phyloP scores from a whole-genome alignment of 1,140 invertebrate species.

The Sycobia sp. region DNA sequence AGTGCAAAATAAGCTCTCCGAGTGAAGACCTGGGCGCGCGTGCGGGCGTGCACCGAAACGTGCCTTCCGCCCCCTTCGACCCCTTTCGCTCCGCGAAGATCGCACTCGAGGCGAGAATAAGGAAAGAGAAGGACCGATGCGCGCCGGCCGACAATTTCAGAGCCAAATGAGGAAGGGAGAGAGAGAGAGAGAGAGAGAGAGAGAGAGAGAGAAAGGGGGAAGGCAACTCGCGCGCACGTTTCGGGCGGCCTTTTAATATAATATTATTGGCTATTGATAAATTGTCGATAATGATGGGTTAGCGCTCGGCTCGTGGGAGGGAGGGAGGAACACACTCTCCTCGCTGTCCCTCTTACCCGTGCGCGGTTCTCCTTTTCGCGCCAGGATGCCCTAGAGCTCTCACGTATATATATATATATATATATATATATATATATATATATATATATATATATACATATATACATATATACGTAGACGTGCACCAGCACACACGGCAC shows the following conservation, averaged over 20 bases:
- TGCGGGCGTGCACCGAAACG: neutral
- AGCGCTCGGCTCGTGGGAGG: slow-evolving; percentile 37
- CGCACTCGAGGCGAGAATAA: slow-evolving; percentile 37
- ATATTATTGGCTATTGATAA: slow-evolving; percentile 65
- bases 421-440: too few relatives aligned
- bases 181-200: neutral
- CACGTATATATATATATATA: too few relatives aligned
- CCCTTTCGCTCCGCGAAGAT: slow-evolving; percentile 36
- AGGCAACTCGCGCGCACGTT: neutral
- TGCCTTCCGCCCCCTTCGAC: too few relatives aligned
- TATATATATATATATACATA: neutral
- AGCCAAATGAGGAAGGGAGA: too few relatives aligned
- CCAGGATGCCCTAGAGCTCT: slow-evolving; percentile 19
- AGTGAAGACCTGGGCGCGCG: too few relatives aligned
- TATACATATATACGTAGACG: neutral
- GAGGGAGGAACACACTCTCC: slow-evolving; percentile 36
- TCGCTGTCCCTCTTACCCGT: slow-evolving; percentile 1
- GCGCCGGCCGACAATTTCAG: too few relatives aligned
- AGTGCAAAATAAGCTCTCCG: too few relatives aligned
- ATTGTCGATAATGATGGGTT: slow-evolving; percentile 64
- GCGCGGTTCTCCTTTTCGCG: slow-evolving; percentile 14
- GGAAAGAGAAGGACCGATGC: slow-evolving; percentile 5
- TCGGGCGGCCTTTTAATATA: slow-evolving; percentile 59
- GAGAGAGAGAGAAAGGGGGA: slow-evolving; percentile 2
- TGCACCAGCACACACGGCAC: too few relatives aligned